A percentile compares a stretch with the other conserved stretches of the same genome.
Conservation (phyloP, 2,113 vertebrate genomes). For the Himantopus leucocephalus region DNA sequence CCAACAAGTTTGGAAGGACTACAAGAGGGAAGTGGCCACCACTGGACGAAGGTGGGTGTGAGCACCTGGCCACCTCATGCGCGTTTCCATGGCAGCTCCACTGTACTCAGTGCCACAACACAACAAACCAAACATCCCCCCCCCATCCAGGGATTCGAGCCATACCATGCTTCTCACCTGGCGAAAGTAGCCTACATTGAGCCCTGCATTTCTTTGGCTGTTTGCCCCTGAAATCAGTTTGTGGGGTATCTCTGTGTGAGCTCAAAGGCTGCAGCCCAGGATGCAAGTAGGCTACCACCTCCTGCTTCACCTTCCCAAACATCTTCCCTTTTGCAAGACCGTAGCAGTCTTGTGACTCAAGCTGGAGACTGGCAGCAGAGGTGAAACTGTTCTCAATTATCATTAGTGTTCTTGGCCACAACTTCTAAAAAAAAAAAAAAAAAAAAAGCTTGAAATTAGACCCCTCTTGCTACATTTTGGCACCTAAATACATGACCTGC, state of each 20-base stretch:
- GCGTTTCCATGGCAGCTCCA: neutral
- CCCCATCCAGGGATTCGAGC: neutral
- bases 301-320: neutral
- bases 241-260: neutral
- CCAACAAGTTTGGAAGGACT: neutral
- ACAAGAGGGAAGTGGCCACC: neutral
- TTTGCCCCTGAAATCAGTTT: neutral
- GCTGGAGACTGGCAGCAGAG: neutral
- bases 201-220: neutral
- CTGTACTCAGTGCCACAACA: accelerated
- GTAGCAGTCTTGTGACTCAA: neutral
- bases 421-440: neutral
- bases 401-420: neutral
- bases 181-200: neutral
- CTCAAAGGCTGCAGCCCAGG: neutral
- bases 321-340: neutral
- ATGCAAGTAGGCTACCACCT: neutral
- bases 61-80: neutral
- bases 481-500: conserved; percentile 54
- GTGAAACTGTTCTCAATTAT: conserved; percentile 21
- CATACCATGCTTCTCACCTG: neutral
- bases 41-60: neutral
- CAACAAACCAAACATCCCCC: neutral
- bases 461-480: conserved; percentile 51
- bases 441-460: conserved; percentile 14